Conservation (phyloP, 2,888 invertebrate species). For the Melinaea marsaeus region DNA sequence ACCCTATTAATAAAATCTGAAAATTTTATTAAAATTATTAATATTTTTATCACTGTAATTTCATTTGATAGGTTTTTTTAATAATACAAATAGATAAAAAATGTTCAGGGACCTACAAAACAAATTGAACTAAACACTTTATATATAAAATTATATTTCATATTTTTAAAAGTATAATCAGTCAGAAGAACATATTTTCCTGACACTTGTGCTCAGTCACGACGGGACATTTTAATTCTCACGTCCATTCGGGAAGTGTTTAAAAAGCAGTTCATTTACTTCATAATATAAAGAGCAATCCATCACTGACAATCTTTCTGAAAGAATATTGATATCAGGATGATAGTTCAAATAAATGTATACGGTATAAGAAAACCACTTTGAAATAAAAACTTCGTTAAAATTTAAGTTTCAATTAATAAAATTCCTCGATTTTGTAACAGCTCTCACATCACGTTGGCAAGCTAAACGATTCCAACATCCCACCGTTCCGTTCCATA, state of each 20-base stretch:
- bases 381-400: too few species aligned
- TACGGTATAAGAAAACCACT: too few species aligned
- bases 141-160: conserved; percentile 1
- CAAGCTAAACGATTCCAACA: not conserved
- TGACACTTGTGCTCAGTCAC: conserved; percentile 50
- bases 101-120: too few species aligned
- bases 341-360: too few species aligned
- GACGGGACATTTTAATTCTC: conserved; percentile 46
- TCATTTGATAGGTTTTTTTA: too few species aligned
- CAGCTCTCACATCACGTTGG: not conserved
- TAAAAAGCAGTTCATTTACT: conserved; percentile 39
- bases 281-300: conserved; percentile 59
- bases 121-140: too few species aligned
- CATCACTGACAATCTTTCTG: conserved; percentile 61
- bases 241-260: conserved; percentile 46
- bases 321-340: conserved; percentile 28
- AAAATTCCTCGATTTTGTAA: not conserved
- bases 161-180: conserved; percentile 29
- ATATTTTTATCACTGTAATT: too few species aligned
- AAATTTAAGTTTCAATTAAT: not conserved
- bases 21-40: too few species aligned
- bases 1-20: too few species aligned
- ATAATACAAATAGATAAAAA: too few species aligned
- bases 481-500: not conserved
- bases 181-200: conserved; percentile 34